Percentiles rank a stretch among this genome's conserved stretches.
phyloP scores from a whole-genome alignment of 1,140 invertebrate species.

The Pachyrhynchus sulphureomaculatus region DNA sequence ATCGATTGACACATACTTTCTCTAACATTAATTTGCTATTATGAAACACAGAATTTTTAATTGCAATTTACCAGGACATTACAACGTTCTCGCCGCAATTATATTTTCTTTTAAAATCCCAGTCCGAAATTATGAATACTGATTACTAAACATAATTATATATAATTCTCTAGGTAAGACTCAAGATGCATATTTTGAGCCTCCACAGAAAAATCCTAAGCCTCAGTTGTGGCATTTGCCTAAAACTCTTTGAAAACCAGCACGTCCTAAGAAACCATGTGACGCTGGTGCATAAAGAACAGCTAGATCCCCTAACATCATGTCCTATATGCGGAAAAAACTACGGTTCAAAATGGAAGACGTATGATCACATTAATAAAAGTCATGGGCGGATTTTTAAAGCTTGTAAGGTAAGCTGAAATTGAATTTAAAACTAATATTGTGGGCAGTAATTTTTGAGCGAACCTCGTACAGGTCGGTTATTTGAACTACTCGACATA shows the following conservation, averaged over 20 bases:
- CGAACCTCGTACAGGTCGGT: too few relatives aligned
- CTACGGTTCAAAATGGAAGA: conserved; percentile 63
- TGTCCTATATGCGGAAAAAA: conserved; percentile 64
- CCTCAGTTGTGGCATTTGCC: conserved; percentile 60
- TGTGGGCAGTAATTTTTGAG: too few relatives aligned
- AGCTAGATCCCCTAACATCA: conserved; percentile 57
- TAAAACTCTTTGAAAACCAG: conserved; percentile 59
- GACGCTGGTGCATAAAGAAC: conserved; percentile 54
- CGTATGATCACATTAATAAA: conserved; percentile 63
- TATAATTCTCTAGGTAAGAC: conserved; percentile 51
- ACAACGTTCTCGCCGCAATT: too few relatives aligned
- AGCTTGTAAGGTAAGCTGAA: conserved; percentile 57
- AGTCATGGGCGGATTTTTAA: conserved; percentile 61
- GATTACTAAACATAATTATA: too few relatives aligned
- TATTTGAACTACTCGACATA: too few relatives aligned
- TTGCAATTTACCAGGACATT: too few relatives aligned
- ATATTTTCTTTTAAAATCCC: too few relatives aligned
- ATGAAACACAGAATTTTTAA: too few relatives aligned
- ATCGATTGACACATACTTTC: too few relatives aligned
- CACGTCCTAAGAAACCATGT: conserved; percentile 61
- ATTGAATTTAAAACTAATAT: too few relatives aligned
- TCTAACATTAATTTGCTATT: too few relatives aligned
- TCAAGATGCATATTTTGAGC: conserved; percentile 62
- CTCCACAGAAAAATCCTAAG: conserved; percentile 59
- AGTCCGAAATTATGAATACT: too few relatives aligned